Base-by-base conservation (phyloP, 2,113 vertebrate genomes). In the Megaceryle torquata region DNA sequence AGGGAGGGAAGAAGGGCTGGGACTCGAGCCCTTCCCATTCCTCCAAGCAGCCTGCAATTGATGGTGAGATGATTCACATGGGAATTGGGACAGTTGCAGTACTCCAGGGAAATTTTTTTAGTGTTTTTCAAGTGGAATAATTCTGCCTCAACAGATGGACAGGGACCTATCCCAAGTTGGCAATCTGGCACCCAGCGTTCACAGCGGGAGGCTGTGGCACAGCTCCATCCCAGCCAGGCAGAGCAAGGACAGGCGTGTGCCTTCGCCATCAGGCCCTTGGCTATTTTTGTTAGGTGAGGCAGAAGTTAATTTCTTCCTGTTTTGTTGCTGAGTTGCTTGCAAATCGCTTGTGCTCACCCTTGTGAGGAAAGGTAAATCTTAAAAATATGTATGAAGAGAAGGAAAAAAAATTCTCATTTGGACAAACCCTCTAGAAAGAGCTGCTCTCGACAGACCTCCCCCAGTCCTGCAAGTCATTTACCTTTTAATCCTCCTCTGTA, bases 1-100 rank as follows among this genome's bases (percentile, higher is more conserved):
- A 84, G 15, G 48, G 67, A 85, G 65, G 74, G 85, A 71, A 65
- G 96, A 91, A 89, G 75, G 78, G 65, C 35, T 92, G 84, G 69
- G 80, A 22, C 24, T 0, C 0, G 44, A 70, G 51, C 51, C 7
- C 37, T 64, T 75, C 69, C 70, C 6, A 2, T 15, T 50, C 74
- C 89, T 94, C 39, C 1, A 22, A 48, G 87, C 84, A 92, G 83
- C 72, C 57, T 31, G 71, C 0, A 1, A 21, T 13, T 51, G 64
- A 29, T 0, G 26, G 26, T 35, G 84, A 56, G 65, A 11, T 1
- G 8, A 17, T 78, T 46, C 91, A 48, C 0, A 0, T 43, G 82
- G 84, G 89, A 68, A 71, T 1, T 68, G 61, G 87, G 93, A 71
- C 74, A 48, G 69, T 67, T 76, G 88, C 67, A 29, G 51, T 2